These are phyloP conservation scores for Harmothoe impar DNA, from an alignment of 2,888 invertebrate species.

Conservation along the genomic window DNA sequence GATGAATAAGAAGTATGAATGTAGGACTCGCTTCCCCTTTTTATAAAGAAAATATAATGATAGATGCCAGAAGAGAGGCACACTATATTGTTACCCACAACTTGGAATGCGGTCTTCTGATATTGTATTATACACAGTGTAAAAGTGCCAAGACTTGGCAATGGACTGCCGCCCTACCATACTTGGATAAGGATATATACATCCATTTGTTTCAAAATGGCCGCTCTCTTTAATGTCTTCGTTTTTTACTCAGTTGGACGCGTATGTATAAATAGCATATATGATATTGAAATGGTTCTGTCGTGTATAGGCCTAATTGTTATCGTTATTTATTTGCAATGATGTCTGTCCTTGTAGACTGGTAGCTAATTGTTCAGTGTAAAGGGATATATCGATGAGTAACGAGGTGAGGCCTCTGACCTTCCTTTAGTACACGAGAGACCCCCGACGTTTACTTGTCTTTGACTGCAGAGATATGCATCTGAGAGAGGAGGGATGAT, in stretches of 20 bases:
- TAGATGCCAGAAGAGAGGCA: conserved; percentile 37
- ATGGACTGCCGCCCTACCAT: neutral
- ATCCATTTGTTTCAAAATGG: conserved; percentile 26
- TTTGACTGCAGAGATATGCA: conserved; percentile 48
- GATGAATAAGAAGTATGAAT: no score
- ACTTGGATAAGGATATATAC: neutral
- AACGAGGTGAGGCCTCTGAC: neutral
- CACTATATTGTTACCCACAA: conserved; percentile 42
- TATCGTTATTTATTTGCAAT: conserved; percentile 60
- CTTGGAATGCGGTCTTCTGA: neutral
- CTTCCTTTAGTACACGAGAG: neutral
- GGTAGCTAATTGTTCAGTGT: neutral
- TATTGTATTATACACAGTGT: conserved; percentile 41
- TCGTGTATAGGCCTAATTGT: conserved; percentile 49
- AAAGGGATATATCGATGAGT: neutral
- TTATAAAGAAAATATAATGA: conserved; percentile 31
- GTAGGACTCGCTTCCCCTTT: neutral
- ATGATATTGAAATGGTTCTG: conserved; percentile 45
- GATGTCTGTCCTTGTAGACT: conserved; percentile 45
- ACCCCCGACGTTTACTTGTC: neutral
- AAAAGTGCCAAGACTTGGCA: conserved; percentile 57
- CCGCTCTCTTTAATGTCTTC: conserved; percentile 2
- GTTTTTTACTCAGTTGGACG: conserved; percentile 3
- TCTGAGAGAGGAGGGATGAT: neutral
- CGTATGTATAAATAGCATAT: conserved; percentile 8